Evolutionary conservation across 2,888 invertebrate genomes (phyloP).

Genomic region (Eupithecia pulchellata): DNA sequence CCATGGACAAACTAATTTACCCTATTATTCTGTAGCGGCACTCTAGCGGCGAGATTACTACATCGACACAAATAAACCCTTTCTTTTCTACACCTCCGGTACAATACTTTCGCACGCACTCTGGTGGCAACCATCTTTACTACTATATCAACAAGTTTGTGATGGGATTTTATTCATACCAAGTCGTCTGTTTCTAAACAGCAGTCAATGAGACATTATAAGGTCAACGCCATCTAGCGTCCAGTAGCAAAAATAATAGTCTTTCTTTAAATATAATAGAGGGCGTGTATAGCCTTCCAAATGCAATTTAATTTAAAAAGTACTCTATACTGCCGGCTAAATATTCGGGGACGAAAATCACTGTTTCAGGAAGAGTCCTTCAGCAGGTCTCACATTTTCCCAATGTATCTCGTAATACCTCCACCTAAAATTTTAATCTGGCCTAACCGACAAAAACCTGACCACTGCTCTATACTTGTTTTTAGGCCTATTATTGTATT

Average conservation of each 20-base stretch:
- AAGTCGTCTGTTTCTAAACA: too few relatives aligned
- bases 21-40: neutral
- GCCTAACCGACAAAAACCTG: too few relatives aligned
- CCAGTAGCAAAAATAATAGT: constrained; percentile 50
- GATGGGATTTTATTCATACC: too few relatives aligned
- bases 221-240: constrained; percentile 49
- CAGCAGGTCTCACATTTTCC: too few relatives aligned
- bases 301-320: neutral
- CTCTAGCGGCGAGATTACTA: neutral
- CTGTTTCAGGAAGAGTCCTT: too few relatives aligned
- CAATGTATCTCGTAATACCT: too few relatives aligned
- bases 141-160: neutral
- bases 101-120: neutral
- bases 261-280: neutral
- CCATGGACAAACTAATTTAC: too few relatives aligned
- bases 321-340: too few relatives aligned
- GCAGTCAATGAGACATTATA: too few relatives aligned
- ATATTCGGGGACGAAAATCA: neutral
- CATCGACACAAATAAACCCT: neutral
- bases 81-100: neutral
- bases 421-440: too few relatives aligned
- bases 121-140: neutral
- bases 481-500: too few relatives aligned
- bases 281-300: neutral
- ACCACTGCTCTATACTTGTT: too few relatives aligned